phyloP scores from a whole-genome alignment of 23 tunicate species.

The Oikopleura dioica region DNA sequence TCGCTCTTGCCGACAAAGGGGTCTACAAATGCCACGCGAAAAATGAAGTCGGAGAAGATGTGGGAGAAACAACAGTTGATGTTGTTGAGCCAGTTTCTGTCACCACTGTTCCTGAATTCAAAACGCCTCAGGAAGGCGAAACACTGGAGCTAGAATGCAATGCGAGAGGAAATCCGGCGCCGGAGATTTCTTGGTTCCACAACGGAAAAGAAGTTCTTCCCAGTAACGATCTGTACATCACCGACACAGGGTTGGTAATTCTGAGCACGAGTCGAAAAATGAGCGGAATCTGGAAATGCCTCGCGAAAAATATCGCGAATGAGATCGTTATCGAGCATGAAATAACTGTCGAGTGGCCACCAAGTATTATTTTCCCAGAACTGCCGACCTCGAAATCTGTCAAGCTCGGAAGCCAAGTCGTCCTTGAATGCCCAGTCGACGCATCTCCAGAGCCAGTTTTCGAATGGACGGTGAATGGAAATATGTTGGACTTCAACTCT shows the following conservation, averaged over 20 bases:
- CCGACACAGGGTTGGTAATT: neutral
- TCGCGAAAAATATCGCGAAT: neutral
- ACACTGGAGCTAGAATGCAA: neutral
- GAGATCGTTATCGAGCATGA: neutral
- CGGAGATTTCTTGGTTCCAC: neutral
- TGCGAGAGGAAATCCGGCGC: neutral
- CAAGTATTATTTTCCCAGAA: too few species aligned
- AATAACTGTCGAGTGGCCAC: conserved; percentile 5
- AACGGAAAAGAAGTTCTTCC: neutral
- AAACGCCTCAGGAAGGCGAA: neutral
- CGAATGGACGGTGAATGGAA: neutral
- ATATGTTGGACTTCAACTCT: neutral
- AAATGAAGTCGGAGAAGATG: conserved; percentile 52
- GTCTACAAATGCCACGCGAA: conserved; percentile 38
- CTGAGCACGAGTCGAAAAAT: neutral
- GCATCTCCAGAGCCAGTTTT: neutral
- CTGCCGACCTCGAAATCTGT: neutral
- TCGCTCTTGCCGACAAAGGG: conserved; percentile 32
- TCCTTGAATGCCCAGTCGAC: neutral
- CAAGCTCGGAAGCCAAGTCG: neutral
- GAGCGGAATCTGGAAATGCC: neutral
- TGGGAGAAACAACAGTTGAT: neutral
- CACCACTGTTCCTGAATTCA: neutral
- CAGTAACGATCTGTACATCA: neutral
- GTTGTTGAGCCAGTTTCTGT: neutral